Evolutionary conservation across 2,797 vertebrate genomes (phyloP).

Genomic region (Acipenser ruthenus): DNA sequence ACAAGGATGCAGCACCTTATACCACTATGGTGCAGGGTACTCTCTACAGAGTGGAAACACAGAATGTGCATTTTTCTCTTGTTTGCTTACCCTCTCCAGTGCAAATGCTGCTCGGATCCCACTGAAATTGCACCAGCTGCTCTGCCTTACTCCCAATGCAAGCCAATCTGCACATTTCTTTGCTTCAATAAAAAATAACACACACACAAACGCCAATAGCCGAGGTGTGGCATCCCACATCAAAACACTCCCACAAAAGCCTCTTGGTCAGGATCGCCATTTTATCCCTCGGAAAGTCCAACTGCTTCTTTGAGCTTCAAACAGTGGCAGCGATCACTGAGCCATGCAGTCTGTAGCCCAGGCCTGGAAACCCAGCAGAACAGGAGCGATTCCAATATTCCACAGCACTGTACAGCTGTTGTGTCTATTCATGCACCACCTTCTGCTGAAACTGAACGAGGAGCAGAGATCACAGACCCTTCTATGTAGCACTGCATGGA

Average conservation of each 20-base stretch:
- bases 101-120: too few species aligned
- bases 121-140: too few species aligned
- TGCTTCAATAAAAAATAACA: too few species aligned
- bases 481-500: constrained; percentile 10
- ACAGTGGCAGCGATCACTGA: neutral
- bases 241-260: neutral
- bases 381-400: neutral
- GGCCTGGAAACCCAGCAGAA: accelerated
- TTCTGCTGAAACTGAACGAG: constrained; percentile 13
- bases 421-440: constrained; percentile 14
- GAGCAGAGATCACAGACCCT: constrained; percentile 13
- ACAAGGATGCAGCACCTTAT: too few species aligned
- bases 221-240: constrained; percentile 14
- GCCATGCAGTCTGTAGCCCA: accelerated
- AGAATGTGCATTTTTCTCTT: too few species aligned
- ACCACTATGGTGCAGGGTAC: too few species aligned
- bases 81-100: too few species aligned
- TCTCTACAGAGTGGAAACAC: too few species aligned
- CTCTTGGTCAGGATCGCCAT: neutral
- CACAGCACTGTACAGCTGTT: neutral
- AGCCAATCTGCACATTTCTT: too few species aligned
- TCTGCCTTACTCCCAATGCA: too few species aligned
- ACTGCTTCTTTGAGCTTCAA: neutral
- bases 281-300: neutral
- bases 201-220: neutral